These are phyloP conservation scores for Nerophis ophidion DNA, from an alignment of 2,113 vertebrate species.

Conservation along the genomic window DNA sequence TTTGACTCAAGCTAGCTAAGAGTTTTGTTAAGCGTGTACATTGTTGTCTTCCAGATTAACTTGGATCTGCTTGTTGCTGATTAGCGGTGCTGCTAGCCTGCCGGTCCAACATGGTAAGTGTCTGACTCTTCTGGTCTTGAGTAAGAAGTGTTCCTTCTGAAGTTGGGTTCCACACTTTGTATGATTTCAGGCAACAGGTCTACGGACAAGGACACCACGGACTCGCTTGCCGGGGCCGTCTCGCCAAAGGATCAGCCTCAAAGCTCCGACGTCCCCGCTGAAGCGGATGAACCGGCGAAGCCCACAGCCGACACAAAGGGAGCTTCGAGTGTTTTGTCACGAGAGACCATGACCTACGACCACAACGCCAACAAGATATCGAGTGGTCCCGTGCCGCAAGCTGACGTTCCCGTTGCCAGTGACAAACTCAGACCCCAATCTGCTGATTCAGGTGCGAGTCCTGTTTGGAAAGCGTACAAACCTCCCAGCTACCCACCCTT, in stretches of 20 bases:
- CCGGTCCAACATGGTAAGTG: slow-evolving; percentile 13
- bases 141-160: neutral
- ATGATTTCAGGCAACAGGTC: slow-evolving; percentile 2
- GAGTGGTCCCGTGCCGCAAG: neutral
- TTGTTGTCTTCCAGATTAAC: slow-evolving; percentile 5
- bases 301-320: neutral
- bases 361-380: neutral
- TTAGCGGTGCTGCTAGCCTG: slow-evolving; percentile 1
- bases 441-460: neutral
- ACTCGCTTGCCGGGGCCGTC: too few species aligned
- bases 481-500: neutral
- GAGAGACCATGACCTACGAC: neutral
- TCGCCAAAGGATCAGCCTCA: too few species aligned
- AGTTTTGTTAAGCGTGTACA: too few species aligned
- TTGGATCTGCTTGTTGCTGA: slow-evolving; percentile 26
- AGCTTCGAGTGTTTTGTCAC: too few species aligned
- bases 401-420: neutral
- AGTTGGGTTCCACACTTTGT: neutral
- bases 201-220: neutral
- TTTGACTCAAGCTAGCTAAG: too few species aligned
- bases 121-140: too few species aligned
- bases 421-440: neutral
- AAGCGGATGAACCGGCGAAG: neutral
- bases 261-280: neutral
- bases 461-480: neutral